Conservation (phyloP, 1,140 invertebrate genomes). For the Chironomus striatipennis region DNA sequence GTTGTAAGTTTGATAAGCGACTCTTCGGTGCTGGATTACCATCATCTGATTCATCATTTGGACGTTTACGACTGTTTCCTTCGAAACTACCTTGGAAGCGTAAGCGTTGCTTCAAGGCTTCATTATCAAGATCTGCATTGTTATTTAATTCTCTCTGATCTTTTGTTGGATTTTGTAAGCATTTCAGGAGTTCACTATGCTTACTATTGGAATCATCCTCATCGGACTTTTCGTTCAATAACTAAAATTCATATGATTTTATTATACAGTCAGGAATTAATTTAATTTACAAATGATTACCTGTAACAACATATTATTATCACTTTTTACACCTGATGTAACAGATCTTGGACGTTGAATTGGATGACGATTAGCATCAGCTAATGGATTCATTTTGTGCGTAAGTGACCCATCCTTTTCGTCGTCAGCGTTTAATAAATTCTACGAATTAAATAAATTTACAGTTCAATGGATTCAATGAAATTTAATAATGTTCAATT, state of each 20-base stretch:
- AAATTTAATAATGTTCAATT: not conserved
- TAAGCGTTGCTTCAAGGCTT: constrained; percentile 48
- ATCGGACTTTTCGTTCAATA: constrained; percentile 76
- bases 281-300: constrained; percentile 49
- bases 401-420: constrained; percentile 52
- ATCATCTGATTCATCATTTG: constrained; percentile 55
- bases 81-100: constrained; percentile 49
- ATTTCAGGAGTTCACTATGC: constrained; percentile 67
- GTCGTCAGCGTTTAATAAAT: constrained; percentile 70
- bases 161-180: constrained; percentile 54
- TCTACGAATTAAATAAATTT: constrained; percentile 43
- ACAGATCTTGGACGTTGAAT: not conserved
- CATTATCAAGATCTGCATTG: constrained; percentile 35
- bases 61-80: constrained; percentile 52
- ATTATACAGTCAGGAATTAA: no score
- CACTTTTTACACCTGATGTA: constrained; percentile 35
- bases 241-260: no score
- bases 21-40: constrained; percentile 43
- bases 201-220: constrained; percentile 63
- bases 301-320: constrained; percentile 69
- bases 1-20: constrained; percentile 60
- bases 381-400: constrained; percentile 27
- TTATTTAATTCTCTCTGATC: constrained; percentile 27
- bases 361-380: constrained; percentile 29
- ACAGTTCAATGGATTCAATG: not conserved